A percentile compares a stretch with the other conserved stretches of the same genome.
These are phyloP conservation scores for Bubo bubo DNA, from an alignment of 2,113 vertebrate genomes.

Conservation along the genomic window DNA sequence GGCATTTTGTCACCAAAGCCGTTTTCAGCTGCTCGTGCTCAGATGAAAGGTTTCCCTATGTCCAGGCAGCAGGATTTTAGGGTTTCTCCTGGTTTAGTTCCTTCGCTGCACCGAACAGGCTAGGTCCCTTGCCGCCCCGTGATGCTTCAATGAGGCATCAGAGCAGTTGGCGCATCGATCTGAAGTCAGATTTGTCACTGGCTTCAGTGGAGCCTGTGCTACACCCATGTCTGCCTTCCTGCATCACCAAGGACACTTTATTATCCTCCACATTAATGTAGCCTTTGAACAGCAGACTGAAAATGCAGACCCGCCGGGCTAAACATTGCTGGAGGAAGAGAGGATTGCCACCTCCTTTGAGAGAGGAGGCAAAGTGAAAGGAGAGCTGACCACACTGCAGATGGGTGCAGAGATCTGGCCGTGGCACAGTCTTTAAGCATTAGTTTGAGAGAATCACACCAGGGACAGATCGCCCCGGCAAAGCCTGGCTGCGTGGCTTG, in stretches of 20 bases:
- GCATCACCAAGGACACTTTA: neutral
- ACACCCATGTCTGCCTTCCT: neutral
- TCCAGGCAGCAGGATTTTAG: neutral
- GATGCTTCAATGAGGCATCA: neutral
- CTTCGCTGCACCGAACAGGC: neutral
- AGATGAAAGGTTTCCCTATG: too few relatives aligned
- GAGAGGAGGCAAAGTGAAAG: neutral
- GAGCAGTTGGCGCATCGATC: neutral
- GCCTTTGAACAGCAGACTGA: neutral
- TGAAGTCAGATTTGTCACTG: neutral
- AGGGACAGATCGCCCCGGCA: accelerated
- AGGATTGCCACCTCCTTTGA: neutral
- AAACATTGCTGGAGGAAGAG: neutral
- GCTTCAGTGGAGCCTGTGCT: neutral
- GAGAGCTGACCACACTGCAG: neutral
- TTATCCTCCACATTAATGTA: neutral
- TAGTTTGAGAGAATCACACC: neutral
- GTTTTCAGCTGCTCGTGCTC: neutral
- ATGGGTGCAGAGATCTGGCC: neutral
- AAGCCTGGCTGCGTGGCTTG: neutral
- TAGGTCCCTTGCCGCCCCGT: accelerated
- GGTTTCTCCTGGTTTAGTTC: neutral
- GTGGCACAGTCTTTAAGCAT: neutral
- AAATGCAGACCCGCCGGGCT: neutral
- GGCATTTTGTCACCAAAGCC: neutral